Evolutionary conservation across 1,140 invertebrate genomes (phyloP).

Genomic region (Conus betulinus): DNA sequence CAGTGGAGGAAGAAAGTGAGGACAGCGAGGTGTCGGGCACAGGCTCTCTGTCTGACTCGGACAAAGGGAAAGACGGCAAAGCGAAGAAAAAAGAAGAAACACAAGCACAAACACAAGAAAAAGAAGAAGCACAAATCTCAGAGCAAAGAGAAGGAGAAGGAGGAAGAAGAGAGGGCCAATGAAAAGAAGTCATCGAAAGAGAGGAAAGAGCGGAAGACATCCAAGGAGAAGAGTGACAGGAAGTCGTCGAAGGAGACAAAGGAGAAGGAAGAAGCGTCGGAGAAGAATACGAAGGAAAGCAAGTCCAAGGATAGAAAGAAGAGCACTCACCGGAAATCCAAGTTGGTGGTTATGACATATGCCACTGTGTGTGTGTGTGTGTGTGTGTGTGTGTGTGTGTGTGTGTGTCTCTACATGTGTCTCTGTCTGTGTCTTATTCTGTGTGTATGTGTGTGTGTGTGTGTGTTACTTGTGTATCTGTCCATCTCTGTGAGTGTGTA

Average conservation of each 20-base stretch:
- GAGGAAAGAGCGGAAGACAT: slow-evolving; percentile 8
- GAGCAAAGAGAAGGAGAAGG: slow-evolving; percentile 41
- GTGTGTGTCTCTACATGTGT: background rate
- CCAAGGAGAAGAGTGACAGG: slow-evolving; percentile 30
- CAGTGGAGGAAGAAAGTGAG: slow-evolving; percentile 49
- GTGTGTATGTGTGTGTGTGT: no score
- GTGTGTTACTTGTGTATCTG: no score
- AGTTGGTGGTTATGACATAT: background rate
- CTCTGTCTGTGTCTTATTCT: background rate
- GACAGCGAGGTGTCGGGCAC: slow-evolving; percentile 53
- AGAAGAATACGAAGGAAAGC: slow-evolving; percentile 35
- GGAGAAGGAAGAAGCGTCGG: slow-evolving; percentile 28
- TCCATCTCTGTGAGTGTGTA: no score
- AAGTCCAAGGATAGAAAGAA: slow-evolving; percentile 47
- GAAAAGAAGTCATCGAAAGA: background rate
- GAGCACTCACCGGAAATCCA: slow-evolving; percentile 8
- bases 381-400: slow-evolving; percentile 7
- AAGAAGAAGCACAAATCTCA: slow-evolving; percentile 62
- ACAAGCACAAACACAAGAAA: slow-evolving; percentile 65
- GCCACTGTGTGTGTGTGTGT: background rate
- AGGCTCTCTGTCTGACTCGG: slow-evolving; percentile 59
- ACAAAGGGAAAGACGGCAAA: slow-evolving; percentile 54
- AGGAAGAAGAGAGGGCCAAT: slow-evolving; percentile 38
- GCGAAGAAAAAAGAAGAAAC: slow-evolving; percentile 64
- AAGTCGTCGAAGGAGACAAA: slow-evolving; percentile 8